A percentile compares a stretch with the other conserved stretches of the same genome.
These are phyloP conservation scores for Phoeniculus purpureus DNA, from an alignment of 2,797 vertebrate species.

Conservation along the genomic window DNA sequence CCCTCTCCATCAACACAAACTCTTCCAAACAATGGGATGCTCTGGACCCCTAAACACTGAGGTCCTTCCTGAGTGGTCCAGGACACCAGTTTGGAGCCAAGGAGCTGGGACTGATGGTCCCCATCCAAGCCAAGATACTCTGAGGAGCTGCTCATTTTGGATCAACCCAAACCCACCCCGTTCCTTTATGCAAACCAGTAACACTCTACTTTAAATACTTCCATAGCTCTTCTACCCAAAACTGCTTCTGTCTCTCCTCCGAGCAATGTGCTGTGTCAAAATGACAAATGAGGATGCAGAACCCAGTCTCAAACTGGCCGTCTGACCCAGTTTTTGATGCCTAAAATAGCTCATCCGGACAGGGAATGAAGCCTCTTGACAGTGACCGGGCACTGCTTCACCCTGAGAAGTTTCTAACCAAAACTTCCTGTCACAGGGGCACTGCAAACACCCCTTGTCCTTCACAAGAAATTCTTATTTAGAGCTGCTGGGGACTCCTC, in stretches of 20 bases:
- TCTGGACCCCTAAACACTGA: accelerated
- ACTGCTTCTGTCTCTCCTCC: not conserved
- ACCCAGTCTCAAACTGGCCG: not conserved
- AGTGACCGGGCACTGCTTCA: accelerated
- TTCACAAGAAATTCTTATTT: slow-evolving; percentile 64
- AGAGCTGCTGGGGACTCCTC: slow-evolving; percentile 41
- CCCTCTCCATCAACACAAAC: accelerated
- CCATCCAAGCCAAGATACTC: accelerated
- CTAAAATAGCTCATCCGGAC: slow-evolving; percentile 21
- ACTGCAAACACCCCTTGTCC: not conserved
- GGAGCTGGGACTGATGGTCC: accelerated
- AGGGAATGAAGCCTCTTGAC: accelerated
- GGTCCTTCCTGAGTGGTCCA: accelerated
- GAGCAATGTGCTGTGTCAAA: not conserved
- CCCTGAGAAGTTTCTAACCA: not conserved
- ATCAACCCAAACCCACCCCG: not conserved
- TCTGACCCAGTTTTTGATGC: not conserved
- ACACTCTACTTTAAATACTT: not conserved
- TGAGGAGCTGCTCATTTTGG: accelerated
- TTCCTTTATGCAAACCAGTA: not conserved
- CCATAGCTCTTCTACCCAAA: not conserved
- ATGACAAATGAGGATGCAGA: slow-evolving; percentile 56
- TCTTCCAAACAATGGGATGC: not conserved
- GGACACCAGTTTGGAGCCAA: accelerated
- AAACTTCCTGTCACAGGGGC: not conserved